Base-by-base conservation (phyloP, 2,113 vertebrate genomes). In the Atlantisia rogersi region DNA sequence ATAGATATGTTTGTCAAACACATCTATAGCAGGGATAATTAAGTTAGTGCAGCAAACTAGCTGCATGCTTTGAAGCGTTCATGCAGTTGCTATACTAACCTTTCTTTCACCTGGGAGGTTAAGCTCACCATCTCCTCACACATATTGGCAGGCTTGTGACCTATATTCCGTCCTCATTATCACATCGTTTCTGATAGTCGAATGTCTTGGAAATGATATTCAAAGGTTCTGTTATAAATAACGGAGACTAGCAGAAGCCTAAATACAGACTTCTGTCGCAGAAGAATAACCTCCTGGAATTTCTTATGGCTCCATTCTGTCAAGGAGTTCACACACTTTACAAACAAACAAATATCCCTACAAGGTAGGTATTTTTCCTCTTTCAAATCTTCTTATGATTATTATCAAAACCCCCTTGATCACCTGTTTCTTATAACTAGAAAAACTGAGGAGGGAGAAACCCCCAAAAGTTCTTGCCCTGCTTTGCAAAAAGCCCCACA, bases 1-100 rank as follows among this genome's bases (percentile, higher is more conserved):
- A 95, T 52, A 97, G 98, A 97, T 96, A 97, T 79, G 94, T 91
- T 97, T 95, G 59, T 82, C 96, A 97, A 97, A 94, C 93, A 59
- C 97, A 98, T 98, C 98, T 97, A 95, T 96, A 97, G 95, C 95
- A 79, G 94, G 75, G 95, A 97, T 98, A 98, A 98, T 98, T 98
- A 97, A 98, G 97, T 98, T 97, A 98, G 95, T 16, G 71, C 92
- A 97, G 94, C 86, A 97, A 97, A 97, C 95, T 82, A 94, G 93
- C 93, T 86, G n/a, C 89, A 39, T 18, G 94, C 97, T 98, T 98
- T 98, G 97, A 98, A 97, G 97, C 95, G 82, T 74, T 90, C 87
- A 20, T 71, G 87, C 97, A 97, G 97, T 96, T 97, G 97, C 94
- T 92, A 92, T 16, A 56, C 95, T 97, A 97, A 96, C 97, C 97